Conservation (phyloP, 2,113 vertebrate species). For the Mesoclemmys tuberculata region DNA sequence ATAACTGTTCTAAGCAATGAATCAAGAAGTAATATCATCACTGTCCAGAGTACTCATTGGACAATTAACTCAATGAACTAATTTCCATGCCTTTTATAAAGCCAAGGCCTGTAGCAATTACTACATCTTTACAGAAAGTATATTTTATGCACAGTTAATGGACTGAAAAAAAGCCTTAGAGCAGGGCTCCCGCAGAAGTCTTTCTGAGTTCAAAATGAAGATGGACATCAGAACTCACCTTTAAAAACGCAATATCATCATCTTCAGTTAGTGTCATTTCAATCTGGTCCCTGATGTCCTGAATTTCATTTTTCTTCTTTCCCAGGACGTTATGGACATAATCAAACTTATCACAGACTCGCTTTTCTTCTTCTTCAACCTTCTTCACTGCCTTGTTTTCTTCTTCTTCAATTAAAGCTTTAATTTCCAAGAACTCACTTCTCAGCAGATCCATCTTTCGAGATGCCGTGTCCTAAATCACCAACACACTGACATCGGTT, state of each 20-base stretch:
- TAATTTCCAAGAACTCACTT: conserved; percentile 84
- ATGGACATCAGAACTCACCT: conserved; percentile 78
- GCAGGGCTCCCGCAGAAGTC: background rate
- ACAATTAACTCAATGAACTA: background rate
- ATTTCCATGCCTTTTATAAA: background rate
- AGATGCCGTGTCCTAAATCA: conserved; percentile 77
- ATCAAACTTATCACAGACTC: conserved; percentile 76
- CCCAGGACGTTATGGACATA: conserved; percentile 75
- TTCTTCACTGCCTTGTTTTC: conserved; percentile 73
- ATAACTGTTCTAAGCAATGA: background rate
- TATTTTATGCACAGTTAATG: background rate
- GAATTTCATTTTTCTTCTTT: conserved; percentile 82
- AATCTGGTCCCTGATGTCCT: conserved; percentile 77
- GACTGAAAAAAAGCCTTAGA: background rate
- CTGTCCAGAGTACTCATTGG: background rate
- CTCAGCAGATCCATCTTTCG: conserved; percentile 76
- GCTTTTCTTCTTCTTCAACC: conserved; percentile 85
- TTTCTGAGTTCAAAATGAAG: background rate
- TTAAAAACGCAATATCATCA: conserved; percentile 86
- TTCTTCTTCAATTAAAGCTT: conserved; percentile 78
- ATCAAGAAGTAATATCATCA: background rate
- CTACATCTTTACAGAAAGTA: background rate
- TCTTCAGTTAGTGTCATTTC: conserved; percentile 76
- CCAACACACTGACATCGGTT: background rate
- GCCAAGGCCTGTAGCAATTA: background rate